Conservation (phyloP, 2,113 vertebrate species). For the Serinus canaria region DNA sequence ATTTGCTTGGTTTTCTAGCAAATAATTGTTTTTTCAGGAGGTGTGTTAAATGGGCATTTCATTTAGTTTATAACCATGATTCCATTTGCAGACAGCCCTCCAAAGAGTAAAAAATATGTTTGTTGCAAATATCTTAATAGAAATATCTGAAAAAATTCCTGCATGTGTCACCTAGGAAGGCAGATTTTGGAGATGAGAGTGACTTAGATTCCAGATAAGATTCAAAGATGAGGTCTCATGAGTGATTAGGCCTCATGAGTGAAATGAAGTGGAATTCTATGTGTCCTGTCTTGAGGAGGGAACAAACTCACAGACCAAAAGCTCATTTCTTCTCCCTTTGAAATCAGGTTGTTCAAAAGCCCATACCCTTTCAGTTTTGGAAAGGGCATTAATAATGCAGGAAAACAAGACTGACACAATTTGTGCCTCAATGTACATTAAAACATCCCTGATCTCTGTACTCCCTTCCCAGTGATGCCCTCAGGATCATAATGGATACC, state of each 20-base stretch:
- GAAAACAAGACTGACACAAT: not conserved
- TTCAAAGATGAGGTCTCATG: not conserved
- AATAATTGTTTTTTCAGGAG: not conserved
- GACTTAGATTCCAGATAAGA: not conserved
- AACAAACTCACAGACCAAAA: not conserved
- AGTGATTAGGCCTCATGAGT: not conserved
- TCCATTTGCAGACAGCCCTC: not conserved
- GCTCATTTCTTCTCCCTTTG: not conserved
- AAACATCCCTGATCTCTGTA: not conserved
- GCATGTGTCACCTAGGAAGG: not conserved
- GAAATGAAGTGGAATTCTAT: not conserved
- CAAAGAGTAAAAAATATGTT: not conserved
- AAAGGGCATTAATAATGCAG: not conserved
- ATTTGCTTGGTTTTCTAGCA: not conserved
- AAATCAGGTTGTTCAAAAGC: not conserved
- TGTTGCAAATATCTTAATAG: not conserved
- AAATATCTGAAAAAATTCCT: not conserved
- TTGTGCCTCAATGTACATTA: not conserved
- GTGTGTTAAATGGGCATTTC: not conserved
- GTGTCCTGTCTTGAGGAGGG: not conserved
- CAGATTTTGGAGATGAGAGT: not conserved
- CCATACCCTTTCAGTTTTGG: not conserved
- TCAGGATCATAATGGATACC: not conserved
- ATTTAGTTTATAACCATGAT: not conserved
- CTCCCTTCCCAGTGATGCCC: not conserved